phyloP scores from a whole-genome alignment of 2,797 vertebrate species.

The Oceanodroma leucorhoa region DNA sequence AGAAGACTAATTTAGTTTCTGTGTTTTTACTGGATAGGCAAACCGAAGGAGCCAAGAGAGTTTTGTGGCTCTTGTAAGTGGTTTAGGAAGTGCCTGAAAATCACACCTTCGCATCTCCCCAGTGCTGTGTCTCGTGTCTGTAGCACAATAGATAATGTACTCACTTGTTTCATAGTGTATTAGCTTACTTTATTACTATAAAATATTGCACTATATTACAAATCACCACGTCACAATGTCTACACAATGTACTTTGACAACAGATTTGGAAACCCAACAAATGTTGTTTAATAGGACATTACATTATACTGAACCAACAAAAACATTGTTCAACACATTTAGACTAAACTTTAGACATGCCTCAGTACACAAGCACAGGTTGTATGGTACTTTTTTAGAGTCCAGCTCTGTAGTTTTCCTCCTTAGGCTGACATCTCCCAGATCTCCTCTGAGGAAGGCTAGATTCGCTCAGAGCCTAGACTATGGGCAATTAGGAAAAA shows the following conservation, averaged over 20 bases:
- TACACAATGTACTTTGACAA: conserved; percentile 62
- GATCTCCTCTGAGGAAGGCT: not conserved
- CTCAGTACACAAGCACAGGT: conserved; percentile 28
- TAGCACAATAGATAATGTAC: conserved; percentile 67
- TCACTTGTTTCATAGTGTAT: conserved; percentile 59
- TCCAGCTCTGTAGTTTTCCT: not conserved
- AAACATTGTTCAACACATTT: conserved; percentile 53
- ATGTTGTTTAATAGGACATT: conserved; percentile 58
- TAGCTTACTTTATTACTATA: conserved; percentile 67
- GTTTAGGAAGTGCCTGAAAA: conserved; percentile 1
- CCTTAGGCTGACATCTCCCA: not conserved
- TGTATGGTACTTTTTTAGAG: not conserved
- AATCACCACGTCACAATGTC: conserved; percentile 35
- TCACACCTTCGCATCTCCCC: not conserved
- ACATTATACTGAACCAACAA: conserved; percentile 55
- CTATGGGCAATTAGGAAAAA: not conserved
- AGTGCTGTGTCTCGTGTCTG: conserved; percentile 14
- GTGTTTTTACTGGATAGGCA: not conserved
- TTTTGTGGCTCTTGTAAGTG: not conserved
- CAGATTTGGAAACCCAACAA: conserved; percentile 46
- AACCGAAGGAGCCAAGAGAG: not conserved
- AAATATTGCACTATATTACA: conserved; percentile 66
- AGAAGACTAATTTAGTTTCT: not conserved
- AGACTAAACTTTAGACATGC: conserved; percentile 53
- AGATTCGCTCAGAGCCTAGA: not conserved